phyloP scores from a whole-genome alignment of 2,113 vertebrate genomes.

The Coturnix japonica region DNA sequence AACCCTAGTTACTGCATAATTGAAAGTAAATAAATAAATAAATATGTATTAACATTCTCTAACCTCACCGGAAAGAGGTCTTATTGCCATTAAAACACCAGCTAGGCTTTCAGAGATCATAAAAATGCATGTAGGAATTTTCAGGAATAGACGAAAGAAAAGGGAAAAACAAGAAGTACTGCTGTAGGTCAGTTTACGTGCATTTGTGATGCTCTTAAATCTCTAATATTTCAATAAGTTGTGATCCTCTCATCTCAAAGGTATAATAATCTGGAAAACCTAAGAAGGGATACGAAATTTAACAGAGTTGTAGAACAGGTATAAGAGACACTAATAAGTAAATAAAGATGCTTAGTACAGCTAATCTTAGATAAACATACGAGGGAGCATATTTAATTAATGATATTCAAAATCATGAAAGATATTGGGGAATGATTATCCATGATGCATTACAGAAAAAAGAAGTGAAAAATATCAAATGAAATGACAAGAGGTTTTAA shows the following conservation, averaged over 20 bases:
- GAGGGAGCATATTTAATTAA: not conserved
- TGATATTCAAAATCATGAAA: not conserved
- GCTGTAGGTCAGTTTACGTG: rapidly evolving
- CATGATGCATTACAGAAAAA: constrained; percentile 2
- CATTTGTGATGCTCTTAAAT: not conserved
- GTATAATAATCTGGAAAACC: not conserved
- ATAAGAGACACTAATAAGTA: not conserved
- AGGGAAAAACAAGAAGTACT: not conserved
- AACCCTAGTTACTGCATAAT: not conserved
- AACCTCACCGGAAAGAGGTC: not conserved
- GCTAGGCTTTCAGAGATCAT: not conserved
- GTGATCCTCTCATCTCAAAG: not conserved
- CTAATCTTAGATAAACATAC: not conserved
- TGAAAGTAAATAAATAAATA: not conserved
- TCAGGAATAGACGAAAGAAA: not conserved
- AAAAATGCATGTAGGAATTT: not conserved
- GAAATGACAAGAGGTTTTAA: not conserved
- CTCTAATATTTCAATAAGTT: not conserved
- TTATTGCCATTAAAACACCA: not conserved
- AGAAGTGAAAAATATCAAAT: constrained; percentile 3
- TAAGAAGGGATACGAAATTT: not conserved
- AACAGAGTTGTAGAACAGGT: not conserved
- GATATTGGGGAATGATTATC: not conserved
- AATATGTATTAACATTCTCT: not conserved
- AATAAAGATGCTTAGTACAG: not conserved